Evolutionary conservation across 2,113 vertebrate species (phyloP).

Genomic region (Hepsetus odoe): DNA sequence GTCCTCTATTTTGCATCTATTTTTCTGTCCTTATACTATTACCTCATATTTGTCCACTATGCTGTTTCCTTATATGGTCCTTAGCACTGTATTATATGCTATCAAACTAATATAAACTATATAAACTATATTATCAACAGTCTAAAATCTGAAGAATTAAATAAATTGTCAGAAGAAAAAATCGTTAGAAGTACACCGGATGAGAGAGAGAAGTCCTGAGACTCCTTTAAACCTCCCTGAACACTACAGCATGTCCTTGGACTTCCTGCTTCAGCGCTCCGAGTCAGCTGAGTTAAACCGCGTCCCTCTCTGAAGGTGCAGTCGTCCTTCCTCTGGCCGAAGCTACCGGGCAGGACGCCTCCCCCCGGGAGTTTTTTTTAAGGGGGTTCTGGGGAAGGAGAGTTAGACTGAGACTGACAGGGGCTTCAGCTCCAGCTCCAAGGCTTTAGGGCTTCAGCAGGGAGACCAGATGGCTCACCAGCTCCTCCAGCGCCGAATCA

Average conservation of each 20-base stretch:
- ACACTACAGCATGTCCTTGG: background rate
- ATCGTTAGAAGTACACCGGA: too few species aligned
- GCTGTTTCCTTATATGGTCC: too few species aligned
- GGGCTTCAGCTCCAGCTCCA: constrained; percentile 12
- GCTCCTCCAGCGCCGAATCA: constrained; percentile 37
- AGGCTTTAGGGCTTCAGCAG: constrained; percentile 52
- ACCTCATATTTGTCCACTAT: too few species aligned
- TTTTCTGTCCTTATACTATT: too few species aligned
- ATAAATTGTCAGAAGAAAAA: too few species aligned
- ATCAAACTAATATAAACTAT: too few species aligned
- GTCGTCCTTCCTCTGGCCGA: constrained; percentile 5
- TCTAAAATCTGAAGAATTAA: too few species aligned
- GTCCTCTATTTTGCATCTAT: too few species aligned
- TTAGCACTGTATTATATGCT: too few species aligned
- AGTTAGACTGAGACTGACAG: background rate
- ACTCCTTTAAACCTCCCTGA: background rate
- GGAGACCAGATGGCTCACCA: constrained; percentile 74
- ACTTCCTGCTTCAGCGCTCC: background rate
- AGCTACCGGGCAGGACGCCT: background rate
- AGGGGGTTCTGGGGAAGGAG: background rate
- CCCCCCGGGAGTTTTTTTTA: background rate
- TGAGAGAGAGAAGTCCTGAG: too few species aligned
- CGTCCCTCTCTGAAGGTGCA: constrained; percentile 1
- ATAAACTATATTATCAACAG: too few species aligned
- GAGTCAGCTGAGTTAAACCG: background rate